Base-by-base conservation (phyloP, 2,113 vertebrate species). In the Hystrix cristata region DNA sequence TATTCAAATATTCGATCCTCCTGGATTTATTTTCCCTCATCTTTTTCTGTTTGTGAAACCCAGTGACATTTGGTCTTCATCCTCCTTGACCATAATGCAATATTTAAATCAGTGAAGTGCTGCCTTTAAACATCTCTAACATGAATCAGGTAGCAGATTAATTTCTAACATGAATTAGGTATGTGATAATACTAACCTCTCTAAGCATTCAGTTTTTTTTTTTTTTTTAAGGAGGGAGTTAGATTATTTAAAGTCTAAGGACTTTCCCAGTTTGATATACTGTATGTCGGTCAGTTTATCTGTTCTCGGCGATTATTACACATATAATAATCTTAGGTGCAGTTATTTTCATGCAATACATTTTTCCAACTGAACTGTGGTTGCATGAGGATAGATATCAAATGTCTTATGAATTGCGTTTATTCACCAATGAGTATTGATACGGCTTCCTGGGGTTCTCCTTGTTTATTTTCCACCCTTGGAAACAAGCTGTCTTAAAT, bases 1-100 rank as follows among this genome's bases (percentile, higher is more conserved):
- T 87, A 84, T 64, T 93, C 79, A 91, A 91, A 80, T 91, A 93
- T 71, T 88, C 93, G 87, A 79, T 84, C 11, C 9, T 15, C 43
- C 13, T 79, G 80, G 62, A 80, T 74, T 69, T 67, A 55, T 71
- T 64, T 87, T 71, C 55, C 62, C 23, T 9, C 29, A 67, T 48
- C 8, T 86, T 92, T 55, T 74, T 91, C 57, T 88, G 5, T 86
- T 60, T 76, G 10, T 79, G 48, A 87, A 92, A 84, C 90, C 55
- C 51, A 62, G 18, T 91, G 88, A 48, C 23, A 84, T 86, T 86
- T 95, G 8, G 51, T 76, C 55, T 83, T 67, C 94, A 81, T 11
- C 13, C 5, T 87, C 71, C 18, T 92, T 80, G 84, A 86, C 34
- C n/a, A 64, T 69, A 71, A 69, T 90, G 88, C 34, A 96, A 3